phyloP scores from a whole-genome alignment of 1,140 invertebrate species.

The Spodoptera litura region DNA sequence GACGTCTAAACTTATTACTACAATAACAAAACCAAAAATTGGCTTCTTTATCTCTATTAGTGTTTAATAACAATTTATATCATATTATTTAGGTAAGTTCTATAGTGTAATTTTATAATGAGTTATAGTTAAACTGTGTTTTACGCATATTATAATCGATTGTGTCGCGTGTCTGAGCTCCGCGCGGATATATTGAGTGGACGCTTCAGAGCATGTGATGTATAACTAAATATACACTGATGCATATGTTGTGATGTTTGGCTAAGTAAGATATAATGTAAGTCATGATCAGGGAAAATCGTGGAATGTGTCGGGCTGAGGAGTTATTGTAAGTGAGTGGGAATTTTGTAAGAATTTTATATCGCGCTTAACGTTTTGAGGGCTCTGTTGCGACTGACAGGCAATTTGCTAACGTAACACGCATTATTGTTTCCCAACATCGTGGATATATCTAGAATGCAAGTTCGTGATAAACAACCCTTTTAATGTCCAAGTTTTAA shows the following conservation, averaged over 20 bases:
- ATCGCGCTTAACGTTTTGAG: conserved; percentile 6
- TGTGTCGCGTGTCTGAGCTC: background rate
- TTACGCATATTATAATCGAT: conserved; percentile 31
- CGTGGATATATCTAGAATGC: background rate
- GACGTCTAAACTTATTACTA: conserved; percentile 62
- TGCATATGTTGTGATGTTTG: conserved; percentile 77
- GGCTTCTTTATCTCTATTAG: conserved; percentile 76
- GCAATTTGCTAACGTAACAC: background rate
- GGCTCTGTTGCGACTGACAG: conserved; percentile 12
- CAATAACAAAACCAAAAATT: conserved; percentile 76
- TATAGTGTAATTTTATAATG: conserved; percentile 74
- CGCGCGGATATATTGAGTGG: conserved; percentile 8
- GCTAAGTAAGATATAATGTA: conserved; percentile 74
- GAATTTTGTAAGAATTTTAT: conserved; percentile 58
- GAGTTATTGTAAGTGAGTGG: conserved; percentile 44
- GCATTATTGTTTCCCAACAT: background rate
- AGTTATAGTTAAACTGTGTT: conserved; percentile 62
- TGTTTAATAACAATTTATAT: conserved; percentile 70
- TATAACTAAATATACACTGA: conserved; percentile 62
- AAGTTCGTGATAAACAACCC: background rate
- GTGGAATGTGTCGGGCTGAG: conserved; percentile 49
- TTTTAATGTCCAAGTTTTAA: background rate
- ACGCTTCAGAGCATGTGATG: conserved; percentile 52
- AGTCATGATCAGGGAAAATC: conserved; percentile 71
- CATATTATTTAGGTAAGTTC: conserved; percentile 71